A percentile compares a stretch with the other conserved stretches of the same genome.
Evolutionary conservation across 2,113 vertebrate species (phyloP).

Genomic region (Gymnarchus niloticus): DNA sequence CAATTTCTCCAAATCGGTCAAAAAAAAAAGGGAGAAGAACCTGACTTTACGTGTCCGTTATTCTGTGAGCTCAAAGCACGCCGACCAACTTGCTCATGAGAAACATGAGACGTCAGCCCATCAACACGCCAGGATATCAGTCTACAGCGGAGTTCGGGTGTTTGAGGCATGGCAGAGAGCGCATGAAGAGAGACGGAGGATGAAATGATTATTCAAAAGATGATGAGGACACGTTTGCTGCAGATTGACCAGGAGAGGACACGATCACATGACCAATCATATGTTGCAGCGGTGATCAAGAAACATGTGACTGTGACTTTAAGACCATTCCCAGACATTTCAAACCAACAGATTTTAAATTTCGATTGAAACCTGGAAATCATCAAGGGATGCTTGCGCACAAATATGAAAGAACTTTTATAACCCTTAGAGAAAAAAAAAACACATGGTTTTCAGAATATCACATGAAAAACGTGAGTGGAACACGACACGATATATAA

Average conservation of each 20-base stretch:
- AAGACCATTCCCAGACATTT: too few relatives aligned
- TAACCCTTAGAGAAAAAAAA: not conserved
- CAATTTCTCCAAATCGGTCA: not conserved
- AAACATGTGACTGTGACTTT: too few relatives aligned
- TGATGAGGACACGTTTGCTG: not conserved
- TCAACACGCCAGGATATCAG: not conserved
- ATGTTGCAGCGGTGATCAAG: too few relatives aligned
- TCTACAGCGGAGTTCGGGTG: too few relatives aligned
- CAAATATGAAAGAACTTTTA: not conserved
- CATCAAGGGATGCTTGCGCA: not conserved
- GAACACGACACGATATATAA: too few relatives aligned
- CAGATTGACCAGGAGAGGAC: not conserved
- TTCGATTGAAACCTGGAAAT: not conserved
- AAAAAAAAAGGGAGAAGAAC: not conserved
- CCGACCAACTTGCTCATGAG: not conserved
- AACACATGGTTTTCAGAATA: too few relatives aligned
- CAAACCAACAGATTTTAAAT: not conserved
- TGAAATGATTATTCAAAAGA: not conserved
- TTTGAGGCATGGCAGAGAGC: not conserved
- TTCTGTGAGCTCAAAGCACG: not conserved
- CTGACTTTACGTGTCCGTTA: not conserved
- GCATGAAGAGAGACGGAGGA: too few relatives aligned
- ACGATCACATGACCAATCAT: not conserved
- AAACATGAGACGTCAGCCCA: not conserved
- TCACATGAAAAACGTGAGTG: too few relatives aligned